Evolutionary conservation across 1,140 invertebrate genomes (phyloP).

Genomic region (Heliconius hewitsoni): DNA sequence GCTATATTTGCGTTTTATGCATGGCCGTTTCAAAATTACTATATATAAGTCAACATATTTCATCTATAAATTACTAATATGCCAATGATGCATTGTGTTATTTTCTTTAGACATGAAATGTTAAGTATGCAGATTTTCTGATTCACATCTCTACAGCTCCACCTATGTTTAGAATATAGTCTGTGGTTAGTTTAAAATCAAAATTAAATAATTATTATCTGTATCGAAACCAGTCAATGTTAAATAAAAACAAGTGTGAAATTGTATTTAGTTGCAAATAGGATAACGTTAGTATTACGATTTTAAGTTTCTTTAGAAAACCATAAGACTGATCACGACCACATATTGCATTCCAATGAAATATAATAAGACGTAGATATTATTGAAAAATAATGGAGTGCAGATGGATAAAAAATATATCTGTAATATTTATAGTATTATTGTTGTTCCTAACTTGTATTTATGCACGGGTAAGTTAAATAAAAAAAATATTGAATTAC

Average conservation of each 20-base stretch:
- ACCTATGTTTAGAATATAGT: not conserved
- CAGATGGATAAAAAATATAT: constrained; percentile 23
- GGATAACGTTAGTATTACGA: not conserved
- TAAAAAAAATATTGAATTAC: not conserved
- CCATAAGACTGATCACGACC: constrained; percentile 20
- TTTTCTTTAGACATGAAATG: no score
- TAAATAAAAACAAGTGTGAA: constrained; percentile 1
- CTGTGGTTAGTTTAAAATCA: not conserved
- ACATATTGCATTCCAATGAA: constrained; percentile 11
- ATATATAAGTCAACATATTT: no score
- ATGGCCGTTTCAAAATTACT: no score
- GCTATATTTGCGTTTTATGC: no score
- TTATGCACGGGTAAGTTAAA: constrained; percentile 53
- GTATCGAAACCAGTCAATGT: not conserved
- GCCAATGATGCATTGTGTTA: no score
- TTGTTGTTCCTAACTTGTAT: constrained; percentile 41
- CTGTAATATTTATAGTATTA: constrained; percentile 27
- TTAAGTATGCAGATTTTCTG: not conserved
- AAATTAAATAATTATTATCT: not conserved
- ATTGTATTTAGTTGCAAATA: constrained; percentile 5
- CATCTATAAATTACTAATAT: no score
- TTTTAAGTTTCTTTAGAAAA: not conserved
- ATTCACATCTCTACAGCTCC: not conserved
- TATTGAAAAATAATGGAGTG: not conserved
- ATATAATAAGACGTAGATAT: not conserved